phyloP scores from a whole-genome alignment of 2,888 invertebrate genomes.

The Chrysotoxum bicinctum region DNA sequence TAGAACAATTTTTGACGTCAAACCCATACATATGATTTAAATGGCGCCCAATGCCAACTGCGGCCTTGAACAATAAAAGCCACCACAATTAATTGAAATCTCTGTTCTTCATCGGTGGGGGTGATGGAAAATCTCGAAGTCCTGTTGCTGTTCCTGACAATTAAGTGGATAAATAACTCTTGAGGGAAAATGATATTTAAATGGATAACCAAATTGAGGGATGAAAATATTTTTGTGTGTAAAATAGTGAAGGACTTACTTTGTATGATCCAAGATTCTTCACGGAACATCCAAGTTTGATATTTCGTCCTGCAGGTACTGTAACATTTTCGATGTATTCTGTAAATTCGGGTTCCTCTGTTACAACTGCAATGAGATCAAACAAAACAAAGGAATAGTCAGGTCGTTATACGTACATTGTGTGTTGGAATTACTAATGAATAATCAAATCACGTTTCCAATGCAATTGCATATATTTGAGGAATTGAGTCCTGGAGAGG shows the following conservation, averaged over 20 bases:
- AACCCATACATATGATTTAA: background rate
- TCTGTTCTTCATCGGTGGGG: background rate
- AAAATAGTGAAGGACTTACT: conserved; percentile 85
- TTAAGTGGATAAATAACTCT: conserved; percentile 47
- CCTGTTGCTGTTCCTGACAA: conserved; percentile 49
- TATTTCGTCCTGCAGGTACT: conserved; percentile 90
- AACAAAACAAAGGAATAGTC: background rate
- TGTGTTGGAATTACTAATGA: conserved; percentile 38
- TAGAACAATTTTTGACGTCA: background rate
- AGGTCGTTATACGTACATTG: background rate
- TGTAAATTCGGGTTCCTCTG: conserved; percentile 94
- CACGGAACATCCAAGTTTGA: conserved; percentile 94
- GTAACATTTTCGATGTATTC: conserved; percentile 95
- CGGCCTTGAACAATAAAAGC: background rate
- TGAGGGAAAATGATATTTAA: conserved; percentile 41
- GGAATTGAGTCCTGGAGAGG: background rate
- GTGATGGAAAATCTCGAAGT: conserved; percentile 18
- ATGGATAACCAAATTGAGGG: conserved; percentile 45
- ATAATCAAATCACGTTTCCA: conserved; percentile 54
- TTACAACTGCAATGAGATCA: conserved; percentile 84
- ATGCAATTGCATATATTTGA: conserved; percentile 46
- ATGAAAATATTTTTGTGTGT: conserved; percentile 5
- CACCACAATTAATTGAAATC: conserved; percentile 56
- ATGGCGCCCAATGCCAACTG: background rate
- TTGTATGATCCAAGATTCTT: conserved; percentile 95